These are phyloP conservation scores for Sciurus vulgaris DNA, from an alignment of 2,797 vertebrate genomes.

Conservation along the genomic window DNA sequence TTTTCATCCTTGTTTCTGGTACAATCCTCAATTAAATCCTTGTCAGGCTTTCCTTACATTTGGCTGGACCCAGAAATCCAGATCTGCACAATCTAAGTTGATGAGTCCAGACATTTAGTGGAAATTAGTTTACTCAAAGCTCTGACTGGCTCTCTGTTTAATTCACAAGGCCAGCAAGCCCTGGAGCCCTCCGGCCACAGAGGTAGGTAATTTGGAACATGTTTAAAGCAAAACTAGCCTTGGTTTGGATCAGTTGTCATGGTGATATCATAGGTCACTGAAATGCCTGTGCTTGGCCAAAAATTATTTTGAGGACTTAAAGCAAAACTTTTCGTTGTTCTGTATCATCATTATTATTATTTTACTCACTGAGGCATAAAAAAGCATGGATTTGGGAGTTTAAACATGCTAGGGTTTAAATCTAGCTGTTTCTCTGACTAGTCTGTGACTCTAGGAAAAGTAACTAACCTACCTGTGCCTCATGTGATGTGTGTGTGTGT, in stretches of 20 bases:
- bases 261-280: background rate
- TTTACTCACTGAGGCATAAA: background rate
- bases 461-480: background rate
- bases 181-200: background rate
- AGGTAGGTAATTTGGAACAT: conserved; percentile 54
- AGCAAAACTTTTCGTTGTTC: conserved; percentile 16
- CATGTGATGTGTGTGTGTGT: background rate
- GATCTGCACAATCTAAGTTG: conserved; percentile 49
- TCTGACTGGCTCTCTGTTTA: conserved; percentile 69
- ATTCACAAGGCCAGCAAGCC: conserved; percentile 67
- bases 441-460: background rate
- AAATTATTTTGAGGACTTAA: background rate
- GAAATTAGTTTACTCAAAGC: conserved; percentile 73
- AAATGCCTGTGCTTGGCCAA: background rate
- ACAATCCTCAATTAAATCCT: background rate
- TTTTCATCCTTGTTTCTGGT: conserved; percentile 50
- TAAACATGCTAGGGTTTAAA: background rate
- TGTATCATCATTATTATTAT: background rate
- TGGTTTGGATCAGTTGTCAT: conserved; percentile 60
- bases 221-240: conserved; percentile 41
- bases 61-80: conserved; percentile 59
- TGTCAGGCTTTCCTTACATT: conserved; percentile 55
- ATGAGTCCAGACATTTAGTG: conserved; percentile 49
- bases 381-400: background rate
- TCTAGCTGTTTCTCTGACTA: background rate